Percentiles rank a stretch among this genome's conserved stretches.
phyloP scores from a whole-genome alignment of 2,113 vertebrate species.

The Copsychus sechellarum region DNA sequence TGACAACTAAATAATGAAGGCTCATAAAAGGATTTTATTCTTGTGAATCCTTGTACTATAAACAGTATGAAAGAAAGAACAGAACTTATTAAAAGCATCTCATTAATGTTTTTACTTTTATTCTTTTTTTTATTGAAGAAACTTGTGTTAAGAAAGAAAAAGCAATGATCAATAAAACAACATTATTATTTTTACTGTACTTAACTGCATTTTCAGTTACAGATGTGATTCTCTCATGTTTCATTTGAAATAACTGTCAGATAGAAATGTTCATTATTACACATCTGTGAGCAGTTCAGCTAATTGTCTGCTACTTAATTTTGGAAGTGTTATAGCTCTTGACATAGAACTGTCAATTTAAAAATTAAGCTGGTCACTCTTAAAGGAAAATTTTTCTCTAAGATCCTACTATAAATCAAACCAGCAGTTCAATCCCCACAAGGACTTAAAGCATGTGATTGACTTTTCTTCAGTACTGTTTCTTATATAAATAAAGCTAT shows the following conservation, averaged over 20 bases:
- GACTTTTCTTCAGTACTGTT: not conserved
- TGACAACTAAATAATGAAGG: no score
- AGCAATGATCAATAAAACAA: not conserved
- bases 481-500: not conserved
- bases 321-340: not conserved
- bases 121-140: not conserved
- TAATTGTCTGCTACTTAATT: conserved; percentile 9
- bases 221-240: not conserved
- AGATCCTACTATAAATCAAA: not conserved
- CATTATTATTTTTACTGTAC: not conserved
- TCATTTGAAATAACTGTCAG: not conserved
- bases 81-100: not conserved
- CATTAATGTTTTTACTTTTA: not conserved
- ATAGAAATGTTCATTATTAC: not conserved
- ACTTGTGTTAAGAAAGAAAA: not conserved
- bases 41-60: not conserved
- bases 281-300: not conserved
- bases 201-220: not conserved
- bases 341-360: conserved; percentile 5
- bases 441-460: not conserved
- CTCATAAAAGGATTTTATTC: not conserved
- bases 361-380: not conserved
- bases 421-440: not conserved
- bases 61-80: not conserved
- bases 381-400: not conserved